Conservation (phyloP, 2,797 vertebrate genomes). For the Lutjanus campechanus region DNA sequence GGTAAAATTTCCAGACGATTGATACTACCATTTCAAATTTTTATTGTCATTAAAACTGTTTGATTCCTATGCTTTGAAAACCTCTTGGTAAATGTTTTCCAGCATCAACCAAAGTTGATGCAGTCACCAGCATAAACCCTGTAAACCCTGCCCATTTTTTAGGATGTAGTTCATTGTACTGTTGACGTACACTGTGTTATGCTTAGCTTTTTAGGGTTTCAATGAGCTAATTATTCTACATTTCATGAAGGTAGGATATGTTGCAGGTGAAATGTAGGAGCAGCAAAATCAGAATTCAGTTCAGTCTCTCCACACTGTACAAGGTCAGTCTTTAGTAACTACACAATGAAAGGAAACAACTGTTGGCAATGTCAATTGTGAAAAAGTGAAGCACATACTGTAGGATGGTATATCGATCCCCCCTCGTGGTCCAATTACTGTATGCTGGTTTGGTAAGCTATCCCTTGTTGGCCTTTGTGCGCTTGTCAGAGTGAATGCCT, state of each 20-base stretch:
- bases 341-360: constrained; percentile 24
- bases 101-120: background rate
- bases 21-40: no score
- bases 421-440: constrained; percentile 56
- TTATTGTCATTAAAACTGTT: no score
- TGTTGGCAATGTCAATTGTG: constrained; percentile 37
- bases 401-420: constrained; percentile 58
- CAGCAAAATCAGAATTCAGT: constrained; percentile 6
- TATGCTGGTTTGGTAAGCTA: constrained; percentile 56
- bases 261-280: background rate
- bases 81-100: no score
- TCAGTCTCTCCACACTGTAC: constrained; percentile 7
- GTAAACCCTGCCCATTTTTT: background rate
- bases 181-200: background rate
- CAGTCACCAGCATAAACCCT: background rate
- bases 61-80: no score
- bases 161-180: background rate
- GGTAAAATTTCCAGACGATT: no score
- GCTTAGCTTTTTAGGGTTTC: background rate
- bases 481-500: constrained; percentile 57
- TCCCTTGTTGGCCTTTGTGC: constrained; percentile 56
- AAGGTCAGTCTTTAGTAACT: constrained; percentile 45
- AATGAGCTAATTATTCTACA: background rate
- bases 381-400: constrained; percentile 29
- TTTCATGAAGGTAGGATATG: background rate